A percentile compares a stretch with the other conserved stretches of the same genome.
phyloP scores from a whole-genome alignment of 2,888 invertebrate genomes.

The Tachina grossa region DNA sequence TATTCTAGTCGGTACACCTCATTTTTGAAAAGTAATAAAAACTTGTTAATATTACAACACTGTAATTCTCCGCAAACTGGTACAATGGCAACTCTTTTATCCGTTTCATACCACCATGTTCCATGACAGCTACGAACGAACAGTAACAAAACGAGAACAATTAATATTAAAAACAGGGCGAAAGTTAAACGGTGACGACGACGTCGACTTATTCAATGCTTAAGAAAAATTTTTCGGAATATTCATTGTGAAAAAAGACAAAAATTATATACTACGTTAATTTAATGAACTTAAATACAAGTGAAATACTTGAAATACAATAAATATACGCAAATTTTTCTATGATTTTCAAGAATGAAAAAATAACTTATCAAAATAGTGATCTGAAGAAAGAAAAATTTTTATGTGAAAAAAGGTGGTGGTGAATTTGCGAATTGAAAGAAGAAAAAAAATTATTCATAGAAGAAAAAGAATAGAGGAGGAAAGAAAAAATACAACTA shows the following conservation, averaged over 20 bases:
- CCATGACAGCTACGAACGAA: slow-evolving; percentile 47
- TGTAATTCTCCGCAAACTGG: neutral
- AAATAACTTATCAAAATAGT: slow-evolving; percentile 49
- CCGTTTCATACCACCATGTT: slow-evolving; percentile 60
- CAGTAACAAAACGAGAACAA: slow-evolving; percentile 63
- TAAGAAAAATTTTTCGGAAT: slow-evolving; percentile 65
- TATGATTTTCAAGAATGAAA: slow-evolving; percentile 52
- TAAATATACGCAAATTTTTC: slow-evolving; percentile 49
- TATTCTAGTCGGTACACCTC: too few relatives aligned
- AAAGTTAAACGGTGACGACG: slow-evolving; percentile 76
- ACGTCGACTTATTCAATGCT: slow-evolving; percentile 76
- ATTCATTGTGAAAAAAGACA: slow-evolving; percentile 62
- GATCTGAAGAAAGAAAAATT: slow-evolving; percentile 60
- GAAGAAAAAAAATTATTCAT: slow-evolving; percentile 67
- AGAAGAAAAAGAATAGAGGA: slow-evolving; percentile 54
- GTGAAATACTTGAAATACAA: slow-evolving; percentile 46
- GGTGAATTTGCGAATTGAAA: slow-evolving; percentile 70
- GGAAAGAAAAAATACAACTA: slow-evolving; percentile 48
- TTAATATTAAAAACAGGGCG: slow-evolving; percentile 74
- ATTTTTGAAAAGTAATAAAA: neutral
- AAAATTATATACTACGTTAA: slow-evolving; percentile 56
- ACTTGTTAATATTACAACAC: slow-evolving; percentile 44
- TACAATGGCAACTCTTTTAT: slow-evolving; percentile 64
- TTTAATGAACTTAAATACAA: slow-evolving; percentile 40
- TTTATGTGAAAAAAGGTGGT: slow-evolving; percentile 69